Base-by-base conservation (phyloP, 2,888 invertebrate genomes). In the Eupelmus urozonus region DNA sequence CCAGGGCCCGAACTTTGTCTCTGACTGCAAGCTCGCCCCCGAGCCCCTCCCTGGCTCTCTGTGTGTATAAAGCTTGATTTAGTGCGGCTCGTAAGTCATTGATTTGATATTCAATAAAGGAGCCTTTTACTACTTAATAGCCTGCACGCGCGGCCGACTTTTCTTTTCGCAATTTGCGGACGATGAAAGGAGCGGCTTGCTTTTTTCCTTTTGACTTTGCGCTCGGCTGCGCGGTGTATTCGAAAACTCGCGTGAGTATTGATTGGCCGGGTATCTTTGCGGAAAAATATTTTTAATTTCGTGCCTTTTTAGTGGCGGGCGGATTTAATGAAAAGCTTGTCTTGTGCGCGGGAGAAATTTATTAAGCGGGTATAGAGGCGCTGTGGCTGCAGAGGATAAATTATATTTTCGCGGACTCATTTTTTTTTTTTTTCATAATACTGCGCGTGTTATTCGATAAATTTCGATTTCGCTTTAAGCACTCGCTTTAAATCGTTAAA, bases 51-150 rank as follows among this genome's bases (percentile, higher is more conserved):
- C 9, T 18, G 42, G 27, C 51, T 11, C 16, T 49, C 23, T 25
- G 51, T 23, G 23, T 27, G 45, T 74, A 66, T 49, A 55, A 62
- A 63, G 75, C 70, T 75, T 75, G 75, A 79, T 79, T 79, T 71
- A 79, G 9, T 51, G 34, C 29, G 49, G 42, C 42, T 74, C 71
- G 60, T 65, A 66, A 75, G 78, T 79, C 71, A 75, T 79, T 73
- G 70, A 71, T 63, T 75, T 65, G 42, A 75, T 79, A 75, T 66
- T 75, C 78, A 57, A 76, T 57, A 25, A 67, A 74, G n/a, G n/a
- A 42, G 5, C 16, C 18, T 42, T 55, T 53, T 42, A 23, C 29
- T 57, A 20, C 70, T 73, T 73, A 73, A 73, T 73, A 65, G 42
- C 62, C 11, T n/a, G n/a, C 34, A 13, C 27, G 3, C 27, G n/a